Evolutionary conservation across 2,888 invertebrate species (phyloP).

Genomic region (Ophion ventricosus): DNA sequence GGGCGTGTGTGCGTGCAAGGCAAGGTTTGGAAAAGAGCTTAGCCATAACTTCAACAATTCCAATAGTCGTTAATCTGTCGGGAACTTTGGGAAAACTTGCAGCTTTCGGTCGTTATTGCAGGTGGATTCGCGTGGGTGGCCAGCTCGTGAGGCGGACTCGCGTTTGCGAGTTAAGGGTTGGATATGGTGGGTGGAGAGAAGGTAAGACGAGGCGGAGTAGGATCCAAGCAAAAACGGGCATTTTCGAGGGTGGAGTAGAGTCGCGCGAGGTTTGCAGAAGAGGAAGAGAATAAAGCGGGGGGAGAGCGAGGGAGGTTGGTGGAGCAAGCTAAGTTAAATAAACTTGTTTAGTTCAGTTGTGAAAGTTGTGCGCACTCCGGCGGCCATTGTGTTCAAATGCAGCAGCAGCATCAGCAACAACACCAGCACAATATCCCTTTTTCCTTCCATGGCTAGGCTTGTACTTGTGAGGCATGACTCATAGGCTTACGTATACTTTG

Average conservation of each 20-base stretch:
- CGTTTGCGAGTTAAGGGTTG: constrained; percentile 24
- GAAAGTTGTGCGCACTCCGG: constrained; percentile 77
- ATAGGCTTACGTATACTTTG: constrained; percentile 16
- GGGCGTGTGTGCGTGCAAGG: constrained; percentile 15
- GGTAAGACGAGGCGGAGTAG: constrained; percentile 54
- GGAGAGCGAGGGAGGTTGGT: constrained; percentile 58
- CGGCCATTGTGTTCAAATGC: constrained; percentile 80
- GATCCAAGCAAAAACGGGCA: constrained; percentile 54
- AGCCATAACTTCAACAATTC: constrained; percentile 80
- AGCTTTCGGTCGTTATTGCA: constrained; percentile 74
- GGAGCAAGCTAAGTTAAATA: constrained; percentile 80
- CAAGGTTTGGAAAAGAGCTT: constrained; percentile 58
- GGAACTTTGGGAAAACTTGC: constrained; percentile 78
- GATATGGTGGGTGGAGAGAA: constrained; percentile 23
- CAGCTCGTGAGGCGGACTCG: not conserved
- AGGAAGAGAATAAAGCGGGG: constrained; percentile 57
- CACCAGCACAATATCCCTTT: constrained; percentile 3
- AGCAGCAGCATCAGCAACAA: constrained; percentile 73
- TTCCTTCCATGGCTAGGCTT: constrained; percentile 9
- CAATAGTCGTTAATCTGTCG: constrained; percentile 81
- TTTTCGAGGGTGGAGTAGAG: constrained; percentile 33
- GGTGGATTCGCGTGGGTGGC: constrained; percentile 70
- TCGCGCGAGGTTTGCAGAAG: constrained; percentile 13
- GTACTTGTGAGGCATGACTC: not conserved
- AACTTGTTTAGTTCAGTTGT: constrained; percentile 81